A percentile compares a stretch with the other conserved stretches of the same genome.
phyloP scores from a whole-genome alignment of 2,888 invertebrate genomes.

The Stenolophus ochropezus region DNA sequence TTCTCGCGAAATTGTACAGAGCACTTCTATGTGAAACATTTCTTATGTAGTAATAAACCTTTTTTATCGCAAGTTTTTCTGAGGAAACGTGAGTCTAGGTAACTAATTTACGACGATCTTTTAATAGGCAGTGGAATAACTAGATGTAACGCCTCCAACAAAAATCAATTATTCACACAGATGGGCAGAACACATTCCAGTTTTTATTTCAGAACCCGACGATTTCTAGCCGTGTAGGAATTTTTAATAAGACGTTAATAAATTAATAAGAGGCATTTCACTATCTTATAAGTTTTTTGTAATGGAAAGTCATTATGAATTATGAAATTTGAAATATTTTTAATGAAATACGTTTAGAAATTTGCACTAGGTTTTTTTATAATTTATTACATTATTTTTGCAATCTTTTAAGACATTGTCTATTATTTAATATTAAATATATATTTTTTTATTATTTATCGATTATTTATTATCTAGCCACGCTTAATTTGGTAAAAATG shows the following conservation, averaged over 20 bases:
- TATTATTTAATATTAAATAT: no score
- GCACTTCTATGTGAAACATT: neutral
- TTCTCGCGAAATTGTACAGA: neutral
- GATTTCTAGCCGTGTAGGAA: conserved; percentile 52
- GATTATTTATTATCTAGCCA: no score
- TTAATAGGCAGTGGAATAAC: conserved; percentile 48
- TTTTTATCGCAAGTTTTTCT: conserved; percentile 16
- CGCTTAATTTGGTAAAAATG: no score
- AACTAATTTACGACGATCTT: conserved; percentile 42
- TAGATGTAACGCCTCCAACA: conserved; percentile 39
- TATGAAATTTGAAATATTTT: neutral
- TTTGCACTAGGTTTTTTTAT: neutral
- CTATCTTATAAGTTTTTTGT: neutral
- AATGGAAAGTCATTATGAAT: neutral
- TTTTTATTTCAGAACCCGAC: conserved; percentile 46
- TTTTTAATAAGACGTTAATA: conserved; percentile 56
- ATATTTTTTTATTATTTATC: no score
- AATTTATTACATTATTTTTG: neutral
- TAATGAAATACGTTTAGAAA: neutral
- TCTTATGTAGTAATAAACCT: conserved; percentile 38
- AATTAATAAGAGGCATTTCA: conserved; percentile 38
- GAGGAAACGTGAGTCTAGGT: conserved; percentile 41
- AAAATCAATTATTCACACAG: conserved; percentile 56
- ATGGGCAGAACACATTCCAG: conserved; percentile 14
- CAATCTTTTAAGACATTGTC: no score